These are phyloP conservation scores for Microcebus lehilahytsara DNA, from an alignment of 2,113 vertebrate genomes.

Conservation along the genomic window DNA sequence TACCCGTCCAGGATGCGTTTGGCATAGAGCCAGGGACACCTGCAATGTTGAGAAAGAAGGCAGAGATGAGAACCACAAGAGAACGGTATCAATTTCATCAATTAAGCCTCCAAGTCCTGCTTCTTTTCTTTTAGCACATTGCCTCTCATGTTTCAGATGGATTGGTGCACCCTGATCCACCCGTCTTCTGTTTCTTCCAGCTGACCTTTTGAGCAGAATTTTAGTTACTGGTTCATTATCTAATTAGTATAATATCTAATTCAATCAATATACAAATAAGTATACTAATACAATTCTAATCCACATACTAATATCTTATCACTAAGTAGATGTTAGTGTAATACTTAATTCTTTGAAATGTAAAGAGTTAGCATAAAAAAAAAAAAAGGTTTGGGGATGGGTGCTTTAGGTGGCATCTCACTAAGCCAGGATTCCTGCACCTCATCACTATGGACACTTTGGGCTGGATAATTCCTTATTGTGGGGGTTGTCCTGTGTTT, in stretches of 20 bases:
- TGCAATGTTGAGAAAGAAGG: conserved; percentile 59
- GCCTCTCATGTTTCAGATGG: neutral
- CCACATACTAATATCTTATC: neutral
- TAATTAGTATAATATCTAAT: neutral
- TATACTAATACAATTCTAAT: neutral
- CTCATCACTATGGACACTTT: neutral
- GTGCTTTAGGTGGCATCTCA: neutral
- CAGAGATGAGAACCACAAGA: neutral
- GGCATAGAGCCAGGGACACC: conserved; percentile 83
- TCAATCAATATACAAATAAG: neutral
- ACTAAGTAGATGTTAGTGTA: neutral
- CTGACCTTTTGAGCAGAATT: neutral
- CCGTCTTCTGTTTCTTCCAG: neutral
- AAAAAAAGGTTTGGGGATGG: too few species aligned
- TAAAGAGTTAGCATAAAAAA: neutral
- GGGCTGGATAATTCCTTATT: neutral
- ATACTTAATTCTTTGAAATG: neutral
- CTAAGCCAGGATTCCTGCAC: neutral
- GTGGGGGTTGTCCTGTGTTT: neutral
- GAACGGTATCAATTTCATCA: neutral
- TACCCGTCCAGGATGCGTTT: conserved; percentile 78
- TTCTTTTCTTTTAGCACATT: neutral
- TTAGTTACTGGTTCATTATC: neutral
- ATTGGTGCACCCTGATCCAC: neutral
- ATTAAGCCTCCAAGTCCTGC: neutral